phyloP scores from a whole-genome alignment of 2,888 invertebrate species.

The Hirtodrosophila histrioides region DNA sequence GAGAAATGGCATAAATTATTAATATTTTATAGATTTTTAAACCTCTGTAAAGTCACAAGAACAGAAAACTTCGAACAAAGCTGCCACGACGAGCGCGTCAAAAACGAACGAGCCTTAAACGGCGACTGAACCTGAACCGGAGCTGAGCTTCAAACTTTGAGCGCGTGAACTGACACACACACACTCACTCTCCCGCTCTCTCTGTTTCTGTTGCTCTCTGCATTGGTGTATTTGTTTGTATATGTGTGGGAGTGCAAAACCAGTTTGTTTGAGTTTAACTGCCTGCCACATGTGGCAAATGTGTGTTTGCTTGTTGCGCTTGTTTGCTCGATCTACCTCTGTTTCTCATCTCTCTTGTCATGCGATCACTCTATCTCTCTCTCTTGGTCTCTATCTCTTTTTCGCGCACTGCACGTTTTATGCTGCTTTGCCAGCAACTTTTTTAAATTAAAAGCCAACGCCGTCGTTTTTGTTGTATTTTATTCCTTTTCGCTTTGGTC shows the following conservation, averaged over 20 bases:
- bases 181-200: neutral
- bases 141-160: slow-evolving; percentile 53
- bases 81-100: slow-evolving; percentile 47
- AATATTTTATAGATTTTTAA: slow-evolving; percentile 24
- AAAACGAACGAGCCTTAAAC: slow-evolving; percentile 58
- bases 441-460: slow-evolving; percentile 64
- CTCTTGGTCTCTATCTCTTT: slow-evolving; percentile 12
- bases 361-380: slow-evolving; percentile 7
- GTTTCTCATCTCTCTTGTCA: slow-evolving; percentile 20
- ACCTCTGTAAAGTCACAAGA: slow-evolving; percentile 15
- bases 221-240: neutral
- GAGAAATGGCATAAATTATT: slow-evolving; percentile 10
- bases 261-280: slow-evolving; percentile 69
- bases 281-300: slow-evolving; percentile 47
- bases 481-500: slow-evolving; percentile 23
- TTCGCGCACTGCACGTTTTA: slow-evolving; percentile 45
- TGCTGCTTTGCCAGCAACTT: slow-evolving; percentile 55
- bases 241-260: slow-evolving; percentile 69
- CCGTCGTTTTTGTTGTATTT: slow-evolving; percentile 28
- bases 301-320: slow-evolving; percentile 45
- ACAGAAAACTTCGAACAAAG: slow-evolving; percentile 6
- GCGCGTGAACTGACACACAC: slow-evolving; percentile 25
- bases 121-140: slow-evolving; percentile 56
- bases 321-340: slow-evolving; percentile 23
- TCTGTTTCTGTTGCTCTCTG: slow-evolving; percentile 4